Conservation (phyloP, 2,797 vertebrate genomes). For the Ibycter americanus region DNA sequence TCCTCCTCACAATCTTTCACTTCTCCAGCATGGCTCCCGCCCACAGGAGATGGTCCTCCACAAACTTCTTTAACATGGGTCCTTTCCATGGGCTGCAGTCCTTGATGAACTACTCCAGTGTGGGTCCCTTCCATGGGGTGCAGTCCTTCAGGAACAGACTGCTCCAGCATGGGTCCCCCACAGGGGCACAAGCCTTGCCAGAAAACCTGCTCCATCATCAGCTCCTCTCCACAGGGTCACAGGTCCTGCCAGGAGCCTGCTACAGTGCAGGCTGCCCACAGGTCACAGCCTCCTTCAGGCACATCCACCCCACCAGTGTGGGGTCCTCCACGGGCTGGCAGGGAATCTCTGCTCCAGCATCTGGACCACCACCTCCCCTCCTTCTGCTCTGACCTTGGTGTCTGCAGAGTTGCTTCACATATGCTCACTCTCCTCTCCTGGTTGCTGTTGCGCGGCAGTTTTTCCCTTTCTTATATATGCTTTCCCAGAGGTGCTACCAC, state of each 20-base stretch:
- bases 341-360: neutral
- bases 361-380: neutral
- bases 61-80: accelerated
- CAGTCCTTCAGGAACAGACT: neutral
- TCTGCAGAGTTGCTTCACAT: neutral
- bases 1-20: neutral
- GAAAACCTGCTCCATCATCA: neutral
- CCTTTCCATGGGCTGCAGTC: neutral
- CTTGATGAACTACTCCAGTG: neutral
- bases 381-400: neutral
- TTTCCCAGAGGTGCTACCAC: accelerated
- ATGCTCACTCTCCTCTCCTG: neutral
- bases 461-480: neutral
- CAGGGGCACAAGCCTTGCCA: neutral
- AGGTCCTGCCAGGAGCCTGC: neutral
- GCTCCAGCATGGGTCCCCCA: accelerated
- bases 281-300: neutral
- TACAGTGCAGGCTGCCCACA: accelerated
- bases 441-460: neutral
- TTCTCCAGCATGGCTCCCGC: neutral
- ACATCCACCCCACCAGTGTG: neutral
- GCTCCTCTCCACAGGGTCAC: neutral
- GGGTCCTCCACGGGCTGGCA: neutral
- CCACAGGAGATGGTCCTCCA: neutral
- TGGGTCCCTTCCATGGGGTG: neutral